These are phyloP conservation scores for Macrochelys suwanniensis DNA, from an alignment of 2,797 vertebrate species.

Conservation along the genomic window DNA sequence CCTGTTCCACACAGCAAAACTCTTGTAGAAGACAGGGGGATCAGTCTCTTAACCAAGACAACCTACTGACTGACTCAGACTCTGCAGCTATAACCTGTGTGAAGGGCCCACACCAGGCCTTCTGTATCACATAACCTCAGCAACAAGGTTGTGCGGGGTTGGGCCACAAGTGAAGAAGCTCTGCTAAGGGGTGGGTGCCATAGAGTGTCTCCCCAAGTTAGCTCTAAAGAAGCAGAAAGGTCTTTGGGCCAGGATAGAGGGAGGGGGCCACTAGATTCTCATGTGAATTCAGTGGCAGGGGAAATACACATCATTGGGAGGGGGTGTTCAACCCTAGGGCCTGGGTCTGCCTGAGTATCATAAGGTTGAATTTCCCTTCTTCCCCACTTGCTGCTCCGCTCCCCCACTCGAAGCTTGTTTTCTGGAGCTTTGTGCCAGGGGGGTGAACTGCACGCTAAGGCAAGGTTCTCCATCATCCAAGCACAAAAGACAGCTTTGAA, in stretches of 20 bases:
- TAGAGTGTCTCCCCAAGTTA: not conserved
- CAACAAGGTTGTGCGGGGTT: not conserved
- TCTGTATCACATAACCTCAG: not conserved
- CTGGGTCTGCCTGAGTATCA: fast-evolving
- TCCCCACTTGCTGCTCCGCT: not conserved
- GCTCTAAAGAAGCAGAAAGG: not conserved
- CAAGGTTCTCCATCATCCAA: not conserved
- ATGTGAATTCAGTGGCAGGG: not conserved
- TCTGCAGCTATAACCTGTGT: not conserved
- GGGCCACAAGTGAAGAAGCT: not conserved
- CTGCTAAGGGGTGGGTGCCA: not conserved
- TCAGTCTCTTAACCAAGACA: not conserved
- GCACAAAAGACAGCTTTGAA: not conserved
- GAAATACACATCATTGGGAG: not conserved
- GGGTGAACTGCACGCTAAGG: not conserved
- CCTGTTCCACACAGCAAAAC: not conserved
- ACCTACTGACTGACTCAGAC: not conserved
- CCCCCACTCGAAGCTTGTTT: not conserved
- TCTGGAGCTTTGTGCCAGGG: not conserved
- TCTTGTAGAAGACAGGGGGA: not conserved
- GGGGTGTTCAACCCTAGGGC: fast-evolving
- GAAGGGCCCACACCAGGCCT: not conserved
- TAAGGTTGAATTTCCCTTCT: not conserved
- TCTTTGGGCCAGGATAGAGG: not conserved
- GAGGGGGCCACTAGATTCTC: not conserved